Conservation (phyloP, 1,140 invertebrate genomes). For the Diuraphis noxia region DNA sequence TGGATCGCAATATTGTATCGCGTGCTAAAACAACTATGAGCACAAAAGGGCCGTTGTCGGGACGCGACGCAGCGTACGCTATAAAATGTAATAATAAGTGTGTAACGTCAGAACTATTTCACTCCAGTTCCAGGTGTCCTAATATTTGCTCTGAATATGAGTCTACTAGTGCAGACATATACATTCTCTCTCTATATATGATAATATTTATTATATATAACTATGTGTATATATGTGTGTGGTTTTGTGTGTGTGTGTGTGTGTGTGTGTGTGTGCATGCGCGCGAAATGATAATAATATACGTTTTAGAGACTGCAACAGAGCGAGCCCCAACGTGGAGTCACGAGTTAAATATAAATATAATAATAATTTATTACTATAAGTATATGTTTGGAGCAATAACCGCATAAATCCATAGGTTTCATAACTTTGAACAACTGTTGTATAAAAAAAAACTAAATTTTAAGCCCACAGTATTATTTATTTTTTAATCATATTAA, state of each 20-base stretch:
- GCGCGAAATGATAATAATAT: background rate
- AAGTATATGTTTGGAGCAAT: no score
- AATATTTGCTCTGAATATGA: slow-evolving; percentile 47
- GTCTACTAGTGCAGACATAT: background rate
- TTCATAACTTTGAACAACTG: no score
- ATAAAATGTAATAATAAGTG: slow-evolving; percentile 9
- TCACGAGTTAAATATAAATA: background rate
- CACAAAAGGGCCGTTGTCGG: background rate
- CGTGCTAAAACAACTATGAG: slow-evolving; percentile 38
- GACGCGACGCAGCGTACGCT: no score
- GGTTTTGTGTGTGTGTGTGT: background rate
- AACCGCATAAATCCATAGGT: no score
- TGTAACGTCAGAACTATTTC: slow-evolving; percentile 37
- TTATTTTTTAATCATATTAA: no score
- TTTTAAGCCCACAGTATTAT: no score
- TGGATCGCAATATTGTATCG: slow-evolving; percentile 45
- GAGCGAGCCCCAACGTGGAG: background rate
- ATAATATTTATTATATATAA: no score
- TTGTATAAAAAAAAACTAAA: no score
- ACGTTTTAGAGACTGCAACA: background rate
- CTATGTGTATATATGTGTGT: background rate
- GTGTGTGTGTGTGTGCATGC: background rate
- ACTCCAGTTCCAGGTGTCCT: slow-evolving; percentile 31
- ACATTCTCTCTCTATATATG: background rate
- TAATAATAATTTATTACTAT: no score